Base-by-base conservation (phyloP, 2,113 vertebrate genomes). In the Phyllopteryx taeniolatus region DNA sequence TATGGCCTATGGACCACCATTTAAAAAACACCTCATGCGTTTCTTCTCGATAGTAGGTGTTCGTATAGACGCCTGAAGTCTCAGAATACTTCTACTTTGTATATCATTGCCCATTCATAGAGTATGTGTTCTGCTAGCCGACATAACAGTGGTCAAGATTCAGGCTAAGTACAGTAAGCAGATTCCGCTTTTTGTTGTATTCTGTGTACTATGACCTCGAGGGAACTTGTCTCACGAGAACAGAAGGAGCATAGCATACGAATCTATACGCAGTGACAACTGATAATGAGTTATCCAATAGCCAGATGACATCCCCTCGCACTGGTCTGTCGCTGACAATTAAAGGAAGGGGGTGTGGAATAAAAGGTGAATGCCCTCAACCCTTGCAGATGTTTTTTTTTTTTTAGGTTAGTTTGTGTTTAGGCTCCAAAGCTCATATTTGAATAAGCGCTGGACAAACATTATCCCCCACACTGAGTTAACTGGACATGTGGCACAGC, bases 351-450 rank as follows among this genome's bases (percentile, higher is more conserved):
- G 59, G 17, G 4, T 47, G 78, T 67, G 63, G 73, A 76, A 85
- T 70, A 70, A 75, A 73, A 84, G 81, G 86, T 84, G 75, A 78
- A 75, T 67, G 68, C 67, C 22, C 44, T 5, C 71, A 62, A 47
- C 80, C 31, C 71, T 71, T 57, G 66, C 66, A 53, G 72, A 51
- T 39, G 35, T 70, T 33, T 35, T 57, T 42, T 68, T 81, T 10
- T 42, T 20, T 20, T 20, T 12, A 4, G 35, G 20, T 43, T 43
- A 59, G 22, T n/a, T 46, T 31, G n/a, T 46, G 57, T 74, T 33
- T 64, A 61, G 76, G 79, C 79, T 90, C 88, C 89, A 88, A 89
- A 90, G 89, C 86, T 89, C 89, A 88, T 90, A 85, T 91, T 90
- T 90, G 88, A 90, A 76, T 78, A 87, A 88, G 87, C 69, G 10